Base-by-base conservation (phyloP, 2,888 invertebrate genomes). In the Trimorus sp. region DNA sequence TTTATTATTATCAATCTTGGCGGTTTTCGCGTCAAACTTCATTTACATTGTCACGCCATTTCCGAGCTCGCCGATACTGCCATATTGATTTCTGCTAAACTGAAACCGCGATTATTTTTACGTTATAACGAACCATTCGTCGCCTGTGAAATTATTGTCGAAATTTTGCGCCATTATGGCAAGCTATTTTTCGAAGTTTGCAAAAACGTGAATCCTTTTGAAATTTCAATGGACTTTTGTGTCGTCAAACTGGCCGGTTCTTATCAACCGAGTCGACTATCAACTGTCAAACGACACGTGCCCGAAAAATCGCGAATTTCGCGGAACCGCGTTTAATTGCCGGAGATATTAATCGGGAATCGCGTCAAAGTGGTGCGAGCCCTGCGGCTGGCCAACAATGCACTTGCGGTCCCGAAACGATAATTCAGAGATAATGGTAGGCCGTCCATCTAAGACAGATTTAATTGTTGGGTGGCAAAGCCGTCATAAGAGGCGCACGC, bases 391-490 rank as follows among this genome's bases (percentile, higher is more conserved):
- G 79, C 83, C 69, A 71, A 80, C 82, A 80, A 75, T 84, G 71
- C 84, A 79, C 75, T 79, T 74, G 74, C 42, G 78, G 78, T 76
- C 76, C 66, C 82, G 87, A 88, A 87, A 89, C 89, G 88, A 90
- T 89, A 90, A 90, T 88, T 89, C 89, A 87, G 85, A 87, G 88
- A 88, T 90, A 90, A 90, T 90, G 87, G 88, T 87, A 89, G 88
- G 83, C 88, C 87, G 87, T 88, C 87, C 84, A 85, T 87, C 85
- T 85, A 84, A 87, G 85, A 87, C 86, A 86, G 88, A 88, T 90
- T 90, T 89, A 90, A 90, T 90, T 89, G 89, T 89, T 89, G 87
- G 90, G 89, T 89, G 88, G 88, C 79, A 77, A 83, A 85, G 86
- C 86, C 89, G 88, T 89, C 89, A 89, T 88, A 88, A 87, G 87